Base-by-base conservation (phyloP, 2,113 vertebrate species). In the Saguinus midas region DNA sequence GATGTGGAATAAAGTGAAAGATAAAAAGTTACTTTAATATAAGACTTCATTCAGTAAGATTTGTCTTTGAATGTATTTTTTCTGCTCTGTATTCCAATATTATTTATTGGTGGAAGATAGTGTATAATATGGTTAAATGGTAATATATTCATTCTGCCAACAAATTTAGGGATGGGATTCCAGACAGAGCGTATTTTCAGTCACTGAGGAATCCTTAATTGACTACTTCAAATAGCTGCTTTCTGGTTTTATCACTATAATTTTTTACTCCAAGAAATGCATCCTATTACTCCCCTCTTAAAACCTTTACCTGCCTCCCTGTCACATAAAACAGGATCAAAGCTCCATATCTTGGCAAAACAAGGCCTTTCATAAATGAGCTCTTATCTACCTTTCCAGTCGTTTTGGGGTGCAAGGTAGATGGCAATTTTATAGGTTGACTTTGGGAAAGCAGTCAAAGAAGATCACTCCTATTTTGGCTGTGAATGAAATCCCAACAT, bases 351-450 rank as follows among this genome's bases (percentile, higher is more conserved):
- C 37, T 85, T 95, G 64, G 35, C 23, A 90, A 95, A 96, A 48
- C 66, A 92, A 83, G 5, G 6, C 58, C 29, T 95, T 96, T 96
- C 45, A 76, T 79, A 87, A 87, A 81, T 61, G 50, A 96, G 10
- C 27, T 95, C 52, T 91, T 85, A 88, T 52, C 66, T 92, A 52
- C 18, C 17, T 91, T 96, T 78, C 57, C 37, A 87, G 57, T 80
- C 68, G 93, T 21, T 50, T 85, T 85, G 93, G 57, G 64, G n/a
- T 43, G 23, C 45, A 12, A 80, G 3, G 76, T 50, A 88, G 16
- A 90, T 86, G 55, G 29, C 10, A 92, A 91, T 91, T 92, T 91
- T 95, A 85, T 80, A 89, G 78, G 90, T 43, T 87, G 32, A 90
- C 84, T 83, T 96, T 85, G 52, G 52, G 50, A 94, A 97, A 95